Evolutionary conservation across 2,888 invertebrate genomes (phyloP).

Genomic region (Zaprionus bogoriensis): DNA sequence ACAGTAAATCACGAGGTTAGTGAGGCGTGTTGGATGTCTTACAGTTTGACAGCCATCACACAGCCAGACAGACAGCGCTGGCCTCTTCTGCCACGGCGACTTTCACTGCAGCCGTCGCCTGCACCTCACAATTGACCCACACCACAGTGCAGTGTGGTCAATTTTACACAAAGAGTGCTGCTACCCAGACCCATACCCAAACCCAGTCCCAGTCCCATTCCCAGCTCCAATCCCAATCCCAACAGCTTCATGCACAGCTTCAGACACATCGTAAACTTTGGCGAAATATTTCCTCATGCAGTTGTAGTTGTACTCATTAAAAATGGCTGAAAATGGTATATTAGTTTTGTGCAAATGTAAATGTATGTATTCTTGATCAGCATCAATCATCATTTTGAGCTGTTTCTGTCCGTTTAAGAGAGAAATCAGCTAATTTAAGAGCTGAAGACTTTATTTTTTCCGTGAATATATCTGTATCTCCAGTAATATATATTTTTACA

Average conservation of each 20-base stretch:
- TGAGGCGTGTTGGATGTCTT: conserved; percentile 31
- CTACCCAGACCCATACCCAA: background rate
- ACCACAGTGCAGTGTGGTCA: background rate
- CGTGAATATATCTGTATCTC: too few relatives aligned
- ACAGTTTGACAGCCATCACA: conserved; percentile 48
- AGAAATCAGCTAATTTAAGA: too few relatives aligned
- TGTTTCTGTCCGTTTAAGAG: too few relatives aligned
- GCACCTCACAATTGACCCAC: conserved; percentile 34
- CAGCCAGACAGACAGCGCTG: background rate
- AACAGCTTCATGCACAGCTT: background rate
- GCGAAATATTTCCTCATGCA: conserved; percentile 46
- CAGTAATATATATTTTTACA: too few relatives aligned
- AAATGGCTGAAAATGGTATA: too few relatives aligned
- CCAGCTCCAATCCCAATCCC: background rate
- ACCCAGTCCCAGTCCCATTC: background rate
- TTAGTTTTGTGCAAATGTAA: too few relatives aligned
- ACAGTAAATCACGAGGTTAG: conserved; percentile 27
- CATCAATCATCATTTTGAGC: too few relatives aligned
- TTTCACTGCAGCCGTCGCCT: conserved; percentile 51
- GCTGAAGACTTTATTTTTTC: too few relatives aligned
- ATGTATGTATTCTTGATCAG: too few relatives aligned
- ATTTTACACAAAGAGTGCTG: too few relatives aligned
- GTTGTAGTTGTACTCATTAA: conserved; percentile 21
- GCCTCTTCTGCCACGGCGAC: conserved; percentile 27
- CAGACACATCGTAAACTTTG: conserved; percentile 51